Evolutionary conservation across 2,888 invertebrate species (phyloP).

Genomic region (Netelia virgata): DNA sequence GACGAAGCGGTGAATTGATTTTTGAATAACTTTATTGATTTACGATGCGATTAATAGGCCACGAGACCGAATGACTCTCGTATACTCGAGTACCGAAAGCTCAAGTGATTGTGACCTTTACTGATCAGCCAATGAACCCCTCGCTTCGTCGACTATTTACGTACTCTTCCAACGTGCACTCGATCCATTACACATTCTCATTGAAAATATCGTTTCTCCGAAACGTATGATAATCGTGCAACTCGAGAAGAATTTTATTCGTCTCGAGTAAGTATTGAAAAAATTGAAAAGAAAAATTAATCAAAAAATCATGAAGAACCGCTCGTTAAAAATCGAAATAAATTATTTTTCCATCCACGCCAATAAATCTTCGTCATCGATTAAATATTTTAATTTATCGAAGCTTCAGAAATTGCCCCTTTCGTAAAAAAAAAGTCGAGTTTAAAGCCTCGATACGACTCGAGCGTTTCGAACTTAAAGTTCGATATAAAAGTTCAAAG

Average conservation of each 20-base stretch:
- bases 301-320: slow-evolving; percentile 2
- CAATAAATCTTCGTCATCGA: not conserved
- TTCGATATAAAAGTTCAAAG: slow-evolving; percentile 17
- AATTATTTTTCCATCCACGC: not conserved
- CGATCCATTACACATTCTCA: not conserved
- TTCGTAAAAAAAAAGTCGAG: too few species aligned
- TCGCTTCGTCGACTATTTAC: not conserved
- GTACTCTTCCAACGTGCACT: not conserved
- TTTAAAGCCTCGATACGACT: too few species aligned
- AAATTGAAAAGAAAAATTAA: not conserved
- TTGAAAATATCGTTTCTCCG: not conserved
- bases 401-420: not conserved
- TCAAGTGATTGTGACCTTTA: slow-evolving; percentile 37
- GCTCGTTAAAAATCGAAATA: not conserved
- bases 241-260: not conserved
- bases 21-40: not conserved
- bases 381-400: slow-evolving; percentile 16
- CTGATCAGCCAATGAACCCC: not conserved
- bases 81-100: not conserved
- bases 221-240: not conserved
- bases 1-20: not conserved
- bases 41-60: slow-evolving; percentile 1
- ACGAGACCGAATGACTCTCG: not conserved
- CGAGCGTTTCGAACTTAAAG: not conserved
- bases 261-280: too few species aligned